These are phyloP conservation scores for Leucoraja ocellata DNA, from an alignment of 2,797 vertebrate species.

Conservation along the genomic window DNA sequence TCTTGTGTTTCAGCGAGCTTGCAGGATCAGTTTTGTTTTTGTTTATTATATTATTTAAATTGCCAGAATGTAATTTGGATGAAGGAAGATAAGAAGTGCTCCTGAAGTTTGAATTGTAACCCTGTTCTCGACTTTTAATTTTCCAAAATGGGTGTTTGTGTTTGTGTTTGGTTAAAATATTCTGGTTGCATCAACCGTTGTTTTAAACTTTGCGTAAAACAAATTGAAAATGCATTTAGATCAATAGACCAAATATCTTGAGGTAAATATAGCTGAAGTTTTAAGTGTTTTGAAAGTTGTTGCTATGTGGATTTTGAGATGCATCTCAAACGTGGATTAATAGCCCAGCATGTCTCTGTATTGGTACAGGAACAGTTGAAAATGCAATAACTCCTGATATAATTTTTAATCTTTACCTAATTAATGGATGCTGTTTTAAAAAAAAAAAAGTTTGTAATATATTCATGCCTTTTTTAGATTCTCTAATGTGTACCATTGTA, in stretches of 20 bases:
- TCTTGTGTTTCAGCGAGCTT: not conserved
- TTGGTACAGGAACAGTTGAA: not conserved
- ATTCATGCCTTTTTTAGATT: not conserved
- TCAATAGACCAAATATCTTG: not conserved
- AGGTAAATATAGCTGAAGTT: not conserved
- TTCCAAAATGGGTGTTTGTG: not conserved
- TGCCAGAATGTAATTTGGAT: not conserved
- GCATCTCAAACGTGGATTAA: not conserved
- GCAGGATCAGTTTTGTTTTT: not conserved
- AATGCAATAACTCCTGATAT: not conserved
- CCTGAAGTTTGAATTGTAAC: not conserved
- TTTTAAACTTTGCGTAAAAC: not conserved
- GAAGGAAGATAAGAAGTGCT: not conserved
- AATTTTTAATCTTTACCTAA: not conserved
- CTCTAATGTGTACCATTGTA: not conserved
- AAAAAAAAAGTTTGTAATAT: not conserved
- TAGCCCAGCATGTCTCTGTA: not conserved
- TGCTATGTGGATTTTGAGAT: not conserved
- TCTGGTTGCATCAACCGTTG: not conserved
- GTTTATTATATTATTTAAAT: not conserved
- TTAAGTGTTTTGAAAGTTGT: not conserved
- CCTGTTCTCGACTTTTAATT: not conserved
- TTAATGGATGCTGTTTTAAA: no score
- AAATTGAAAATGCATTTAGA: not conserved
- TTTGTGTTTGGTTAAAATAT: not conserved